Conservation (phyloP, 2,113 vertebrate genomes). For the Catagonus wagneri region DNA sequence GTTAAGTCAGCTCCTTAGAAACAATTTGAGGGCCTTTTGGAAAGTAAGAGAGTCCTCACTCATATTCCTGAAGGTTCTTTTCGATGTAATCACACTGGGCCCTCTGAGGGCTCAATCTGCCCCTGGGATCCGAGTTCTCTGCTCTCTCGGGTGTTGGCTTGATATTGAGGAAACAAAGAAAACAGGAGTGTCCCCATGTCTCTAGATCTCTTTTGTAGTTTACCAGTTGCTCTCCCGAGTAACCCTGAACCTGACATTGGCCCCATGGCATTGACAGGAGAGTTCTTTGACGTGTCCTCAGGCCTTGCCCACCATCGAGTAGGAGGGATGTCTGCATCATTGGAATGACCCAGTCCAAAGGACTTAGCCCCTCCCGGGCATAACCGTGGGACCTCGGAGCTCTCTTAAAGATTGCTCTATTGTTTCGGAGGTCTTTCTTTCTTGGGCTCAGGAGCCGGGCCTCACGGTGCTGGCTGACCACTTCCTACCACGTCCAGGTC, state of each 20-base stretch:
- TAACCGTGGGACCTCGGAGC: not conserved
- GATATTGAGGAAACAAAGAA: slow-evolving; percentile 1
- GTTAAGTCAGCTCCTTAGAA: not conserved
- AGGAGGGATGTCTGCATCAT: not conserved
- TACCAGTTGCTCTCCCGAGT: not conserved
- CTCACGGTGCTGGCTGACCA: not conserved
- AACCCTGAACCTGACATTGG: not conserved
- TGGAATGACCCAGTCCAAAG: not conserved
- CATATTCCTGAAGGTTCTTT: not conserved
- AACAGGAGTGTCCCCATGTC: not conserved
- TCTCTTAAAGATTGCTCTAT: not conserved
- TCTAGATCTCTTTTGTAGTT: not conserved
- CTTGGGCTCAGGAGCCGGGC: not conserved
- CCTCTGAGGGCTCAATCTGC: not conserved
- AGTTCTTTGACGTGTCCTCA: not conserved
- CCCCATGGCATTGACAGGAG: not conserved
- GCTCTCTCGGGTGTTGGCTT: not conserved
- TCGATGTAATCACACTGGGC: not conserved
- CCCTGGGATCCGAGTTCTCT: not conserved
- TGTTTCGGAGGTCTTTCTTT: not conserved
- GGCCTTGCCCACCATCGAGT: not conserved
- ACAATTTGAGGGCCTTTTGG: not conserved
- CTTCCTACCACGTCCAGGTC: not conserved
- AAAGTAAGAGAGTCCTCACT: not conserved
- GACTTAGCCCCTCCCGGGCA: not conserved